Percentiles rank a stretch among this genome's conserved stretches.
Evolutionary conservation across 2,797 vertebrate species (phyloP).

Genomic region (Potorous gilbertii): DNA sequence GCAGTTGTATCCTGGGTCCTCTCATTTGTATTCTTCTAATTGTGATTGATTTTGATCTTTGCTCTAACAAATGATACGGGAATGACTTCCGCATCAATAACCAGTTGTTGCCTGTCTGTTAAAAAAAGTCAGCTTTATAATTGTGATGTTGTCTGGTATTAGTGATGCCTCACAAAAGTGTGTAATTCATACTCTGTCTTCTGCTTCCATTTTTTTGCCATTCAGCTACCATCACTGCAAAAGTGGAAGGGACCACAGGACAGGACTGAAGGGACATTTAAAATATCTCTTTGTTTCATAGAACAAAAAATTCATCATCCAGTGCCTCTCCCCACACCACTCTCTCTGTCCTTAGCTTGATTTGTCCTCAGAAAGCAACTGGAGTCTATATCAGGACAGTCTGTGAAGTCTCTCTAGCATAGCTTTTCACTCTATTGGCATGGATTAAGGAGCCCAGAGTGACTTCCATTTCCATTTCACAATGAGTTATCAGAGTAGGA

Average conservation of each 20-base stretch:
- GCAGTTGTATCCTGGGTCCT: background rate
- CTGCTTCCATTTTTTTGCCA: background rate
- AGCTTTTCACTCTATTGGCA: background rate
- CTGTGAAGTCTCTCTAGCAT: background rate
- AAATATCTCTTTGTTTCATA: background rate
- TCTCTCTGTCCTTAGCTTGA: background rate
- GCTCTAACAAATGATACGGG: no score
- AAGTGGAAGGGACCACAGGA: background rate
- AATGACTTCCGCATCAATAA: background rate
- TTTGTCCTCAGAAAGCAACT: background rate
- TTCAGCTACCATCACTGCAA: background rate
- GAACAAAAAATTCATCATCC: background rate
- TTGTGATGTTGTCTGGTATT: background rate
- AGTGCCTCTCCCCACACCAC: fast-evolving
- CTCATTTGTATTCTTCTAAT: background rate
- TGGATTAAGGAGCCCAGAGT: background rate
- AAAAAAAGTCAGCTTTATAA: background rate
- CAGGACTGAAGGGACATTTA: background rate
- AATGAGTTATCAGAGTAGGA: background rate
- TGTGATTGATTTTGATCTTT: background rate
- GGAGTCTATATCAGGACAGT: background rate
- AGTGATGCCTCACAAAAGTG: background rate
- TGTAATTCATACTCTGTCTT: background rate
- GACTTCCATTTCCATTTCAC: background rate
- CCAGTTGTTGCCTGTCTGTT: background rate